phyloP scores from a whole-genome alignment of 2,797 vertebrate genomes.

The Alosa sapidissima region DNA sequence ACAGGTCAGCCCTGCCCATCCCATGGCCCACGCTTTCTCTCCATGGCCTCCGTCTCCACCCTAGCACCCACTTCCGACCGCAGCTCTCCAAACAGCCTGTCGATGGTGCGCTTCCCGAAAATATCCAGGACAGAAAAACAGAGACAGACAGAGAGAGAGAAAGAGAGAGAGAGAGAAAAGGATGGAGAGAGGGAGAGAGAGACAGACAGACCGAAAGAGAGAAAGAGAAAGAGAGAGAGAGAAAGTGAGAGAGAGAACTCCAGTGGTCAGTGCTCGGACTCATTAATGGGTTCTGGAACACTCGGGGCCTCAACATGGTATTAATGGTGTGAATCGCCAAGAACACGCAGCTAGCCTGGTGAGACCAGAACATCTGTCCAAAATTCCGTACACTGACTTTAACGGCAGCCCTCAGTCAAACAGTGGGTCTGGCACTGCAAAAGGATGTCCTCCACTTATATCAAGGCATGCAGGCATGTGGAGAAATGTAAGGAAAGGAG shows the following conservation, averaged over 20 bases:
- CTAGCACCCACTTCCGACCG: conserved; percentile 50
- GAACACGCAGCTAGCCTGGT: not conserved
- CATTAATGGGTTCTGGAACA: not conserved
- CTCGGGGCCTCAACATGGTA: not conserved
- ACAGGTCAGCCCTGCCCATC: conserved; percentile 25
- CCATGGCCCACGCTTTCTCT: not conserved
- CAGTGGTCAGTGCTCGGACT: not conserved
- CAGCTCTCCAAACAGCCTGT: conserved; percentile 48
- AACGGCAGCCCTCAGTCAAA: not conserved
- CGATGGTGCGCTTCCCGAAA: conserved; percentile 40
- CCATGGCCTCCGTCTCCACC: conserved; percentile 40
- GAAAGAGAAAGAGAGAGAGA: conserved; percentile 2
- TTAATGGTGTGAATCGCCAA: not conserved
- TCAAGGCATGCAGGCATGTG: not conserved
- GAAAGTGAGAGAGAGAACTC: not conserved
- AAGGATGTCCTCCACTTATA: not conserved
- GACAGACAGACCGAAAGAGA: not conserved
- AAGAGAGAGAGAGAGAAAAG: conserved; percentile 10
- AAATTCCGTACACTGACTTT: not conserved
- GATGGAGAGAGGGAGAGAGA: not conserved
- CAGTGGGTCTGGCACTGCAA: not conserved
- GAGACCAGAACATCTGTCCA: not conserved
- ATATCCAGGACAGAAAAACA: conserved; percentile 35
- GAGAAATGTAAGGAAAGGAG: not conserved
- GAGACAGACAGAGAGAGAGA: conserved; percentile 15